Base-by-base conservation (phyloP, 2,888 invertebrate species). In the Epicampocera succincta region DNA sequence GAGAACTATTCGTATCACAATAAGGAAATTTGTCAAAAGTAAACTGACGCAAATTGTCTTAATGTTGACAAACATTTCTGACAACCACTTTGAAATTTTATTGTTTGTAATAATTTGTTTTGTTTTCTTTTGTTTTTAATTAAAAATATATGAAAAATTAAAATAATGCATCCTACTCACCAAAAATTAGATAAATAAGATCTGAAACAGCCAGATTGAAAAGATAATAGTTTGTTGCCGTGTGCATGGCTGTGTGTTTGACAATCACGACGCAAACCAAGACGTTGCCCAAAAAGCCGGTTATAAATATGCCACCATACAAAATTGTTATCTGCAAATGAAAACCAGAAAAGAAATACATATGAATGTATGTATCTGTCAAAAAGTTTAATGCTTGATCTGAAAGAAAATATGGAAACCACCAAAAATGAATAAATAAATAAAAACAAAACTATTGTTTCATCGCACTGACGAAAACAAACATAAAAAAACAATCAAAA, bases 141-240 rank as follows among this genome's bases (percentile, higher is more conserved):
- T n/a, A n/a, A n/a, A n/a, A n/a, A n/a, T n/a, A n/a, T n/a, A n/a
- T n/a, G n/a, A n/a, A n/a, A n/a, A n/a, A n/a, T n/a, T n/a, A 8
- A 46, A 8, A n/a, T 11, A 38, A 52, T 4, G 17, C 25, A 9
- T 78, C 63, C 44, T 38, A 93, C 95, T 94, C 90, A 95, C 97
- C 98, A 86, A 97, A 94, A 4, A 96, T 88, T 13, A 98, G 92
- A 83, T 97, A 93, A 65, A 95, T 93, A 17, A 98, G 92, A 90
- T 98, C 98, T 19, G 97, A 97, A 15, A 97, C 92, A 17, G 98
- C 96, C 91, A 97, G 91, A 88, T 96, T 97, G 92, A 97, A 96
- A 60, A 98, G 92, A 89, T 98, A 98, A 89, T 96, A 98, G 89
- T 98, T 98, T 0, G 98, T 98, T 0, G 97, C 95, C 0, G 97